Conservation (phyloP, 2,888 invertebrate genomes). For the Nematopogon swammerdamellus region DNA sequence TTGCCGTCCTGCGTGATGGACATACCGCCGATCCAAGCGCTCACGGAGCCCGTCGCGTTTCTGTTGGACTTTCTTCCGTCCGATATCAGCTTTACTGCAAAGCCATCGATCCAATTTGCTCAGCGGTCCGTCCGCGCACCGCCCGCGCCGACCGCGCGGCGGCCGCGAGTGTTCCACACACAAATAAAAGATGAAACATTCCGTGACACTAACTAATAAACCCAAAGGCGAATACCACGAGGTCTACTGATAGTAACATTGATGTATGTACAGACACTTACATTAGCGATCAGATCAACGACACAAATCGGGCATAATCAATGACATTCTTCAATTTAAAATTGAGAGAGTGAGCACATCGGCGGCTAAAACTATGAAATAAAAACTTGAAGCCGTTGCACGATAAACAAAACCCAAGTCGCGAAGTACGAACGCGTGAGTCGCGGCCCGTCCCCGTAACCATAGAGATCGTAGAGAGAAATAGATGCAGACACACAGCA, state of each 20-base stretch:
- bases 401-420: too few relatives aligned
- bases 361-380: neutral
- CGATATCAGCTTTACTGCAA: constrained; percentile 56
- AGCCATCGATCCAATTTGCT: constrained; percentile 50
- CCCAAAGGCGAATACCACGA: neutral
- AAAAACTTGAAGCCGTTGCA: neutral
- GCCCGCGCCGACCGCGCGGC: constrained; percentile 42
- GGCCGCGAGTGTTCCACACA: constrained; percentile 9
- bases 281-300: neutral
- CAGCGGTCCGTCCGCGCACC: constrained; percentile 36
- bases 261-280: neutral
- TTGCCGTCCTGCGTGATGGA: constrained; percentile 52
- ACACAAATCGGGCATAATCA: neutral
- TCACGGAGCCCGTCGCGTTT: constrained; percentile 34
- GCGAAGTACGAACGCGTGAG: neutral
- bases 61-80: constrained; percentile 44
- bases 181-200: neutral
- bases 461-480: constrained; percentile 55
- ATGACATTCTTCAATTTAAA: neutral
- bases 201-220: neutral
- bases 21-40: constrained; percentile 54
- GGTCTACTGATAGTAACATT: neutral
- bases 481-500: constrained; percentile 46
- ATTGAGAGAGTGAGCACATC: neutral
- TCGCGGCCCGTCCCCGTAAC: constrained; percentile 37